These are phyloP conservation scores for Petroica traversi DNA, from an alignment of 2,113 vertebrate species.

Conservation along the genomic window DNA sequence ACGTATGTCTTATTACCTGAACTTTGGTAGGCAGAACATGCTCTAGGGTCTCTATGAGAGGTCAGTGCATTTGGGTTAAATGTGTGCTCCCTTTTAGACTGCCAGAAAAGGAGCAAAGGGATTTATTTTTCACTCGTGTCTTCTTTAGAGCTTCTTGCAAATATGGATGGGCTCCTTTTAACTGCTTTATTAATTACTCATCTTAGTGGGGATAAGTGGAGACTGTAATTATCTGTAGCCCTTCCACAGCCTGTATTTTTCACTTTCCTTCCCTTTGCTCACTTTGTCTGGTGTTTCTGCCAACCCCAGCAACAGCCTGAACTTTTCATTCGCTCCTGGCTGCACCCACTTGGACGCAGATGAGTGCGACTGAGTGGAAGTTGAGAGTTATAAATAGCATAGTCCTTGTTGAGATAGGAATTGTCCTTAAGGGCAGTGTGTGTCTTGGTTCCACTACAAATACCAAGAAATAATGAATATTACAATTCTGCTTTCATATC, in stretches of 20 bases:
- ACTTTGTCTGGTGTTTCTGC: neutral
- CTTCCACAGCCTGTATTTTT: neutral
- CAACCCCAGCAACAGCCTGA: neutral
- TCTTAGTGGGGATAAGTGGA: neutral
- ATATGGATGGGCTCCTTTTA: neutral
- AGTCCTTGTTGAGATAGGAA: neutral
- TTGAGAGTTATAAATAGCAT: slow-evolving; percentile 15
- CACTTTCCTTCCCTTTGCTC: neutral
- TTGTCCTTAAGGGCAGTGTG: neutral
- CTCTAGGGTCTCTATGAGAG: neutral
- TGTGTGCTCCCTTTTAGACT: neutral
- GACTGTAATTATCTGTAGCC: neutral
- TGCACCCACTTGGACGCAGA: neutral
- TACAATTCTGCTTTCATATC: neutral
- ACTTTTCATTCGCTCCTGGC: neutral
- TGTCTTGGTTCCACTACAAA: neutral
- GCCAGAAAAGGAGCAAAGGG: neutral
- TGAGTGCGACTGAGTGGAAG: neutral
- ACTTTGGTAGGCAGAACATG: neutral
- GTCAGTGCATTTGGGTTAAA: neutral
- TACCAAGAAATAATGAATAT: neutral
- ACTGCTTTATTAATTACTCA: neutral
- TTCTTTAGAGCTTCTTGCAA: neutral
- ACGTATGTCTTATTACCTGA: neutral
- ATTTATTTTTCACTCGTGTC: neutral